These are phyloP conservation scores for Thymelicus sylvestris DNA, from an alignment of 2,888 invertebrate genomes.

Conservation along the genomic window DNA sequence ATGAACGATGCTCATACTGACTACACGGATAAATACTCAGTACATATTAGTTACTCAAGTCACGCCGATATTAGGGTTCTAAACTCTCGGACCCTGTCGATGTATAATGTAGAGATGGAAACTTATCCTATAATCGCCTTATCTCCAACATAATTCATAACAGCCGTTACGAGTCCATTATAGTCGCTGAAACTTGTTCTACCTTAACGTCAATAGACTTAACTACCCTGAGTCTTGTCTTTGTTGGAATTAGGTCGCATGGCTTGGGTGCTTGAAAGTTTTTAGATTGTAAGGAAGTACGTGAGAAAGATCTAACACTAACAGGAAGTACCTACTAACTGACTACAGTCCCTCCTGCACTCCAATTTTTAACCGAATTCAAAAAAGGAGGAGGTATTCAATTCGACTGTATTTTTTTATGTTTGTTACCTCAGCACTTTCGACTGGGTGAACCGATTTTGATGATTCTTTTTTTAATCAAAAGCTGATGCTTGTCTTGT, in stretches of 20 bases:
- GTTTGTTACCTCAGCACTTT: too few relatives aligned
- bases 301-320: too few relatives aligned
- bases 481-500: too few relatives aligned
- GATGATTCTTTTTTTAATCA: too few relatives aligned
- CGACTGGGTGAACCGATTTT: too few relatives aligned
- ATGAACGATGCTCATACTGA: not conserved
- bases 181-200: not conserved
- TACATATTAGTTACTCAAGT: not conserved
- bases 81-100: not conserved
- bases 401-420: too few relatives aligned
- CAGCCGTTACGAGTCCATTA: conserved; percentile 16
- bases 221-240: not conserved
- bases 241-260: not conserved
- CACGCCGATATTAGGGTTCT: not conserved
- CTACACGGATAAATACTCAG: not conserved
- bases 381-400: too few relatives aligned
- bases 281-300: too few relatives aligned
- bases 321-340: too few relatives aligned
- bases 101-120: conserved; percentile 16
- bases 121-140: conserved; percentile 27
- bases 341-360: too few relatives aligned
- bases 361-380: too few relatives aligned
- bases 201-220: not conserved
- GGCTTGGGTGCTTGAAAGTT: too few relatives aligned
- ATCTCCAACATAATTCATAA: conserved; percentile 23